Base-by-base conservation (phyloP, 2,113 vertebrate genomes). In the Tenebrosternarchus preto region DNA sequence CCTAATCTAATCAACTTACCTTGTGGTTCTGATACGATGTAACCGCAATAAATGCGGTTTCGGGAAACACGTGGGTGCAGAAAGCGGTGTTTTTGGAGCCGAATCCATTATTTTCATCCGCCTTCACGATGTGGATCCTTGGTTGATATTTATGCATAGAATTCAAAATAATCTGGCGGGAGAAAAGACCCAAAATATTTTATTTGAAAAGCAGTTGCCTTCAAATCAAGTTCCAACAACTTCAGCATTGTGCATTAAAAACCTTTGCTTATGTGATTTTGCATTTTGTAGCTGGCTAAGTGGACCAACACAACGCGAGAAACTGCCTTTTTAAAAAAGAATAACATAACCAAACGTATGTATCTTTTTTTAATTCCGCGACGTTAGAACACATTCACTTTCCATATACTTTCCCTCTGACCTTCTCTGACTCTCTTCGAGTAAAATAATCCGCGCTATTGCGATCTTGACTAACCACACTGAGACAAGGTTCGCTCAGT, bases 111-210 rank as follows among this genome's bases (percentile, higher is more conserved):
- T 98, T 98, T 89, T 99, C 98, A 46, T 99, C 98, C 0, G 98
- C 98, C 85, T 98, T 98, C 72, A 99, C 98, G 15, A 99, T 99
- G 89, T 99, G 98, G 75, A 99, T 96, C 89, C 98, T 91, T 63
- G 98, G 98, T 78, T 99, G 98, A 78, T 99, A 99, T 63, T 99
- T 99, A 91, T 99, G 98, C 98, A 99, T 99, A 68, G 98, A 99
- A 88, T 99, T 99, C 17, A 99, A 89, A 84, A 99, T 99, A 87
- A 99, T 99, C 98, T 99, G 22, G 82, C 84, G 60, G 76, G 15
- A 12, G 5, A 56, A 25, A 59, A 64, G 9, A n/a, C 19, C 9
- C 15, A 68, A 59, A 61, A 39, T 2, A 25, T 15, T 17, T 39
- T 24, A 39, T 43, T 19, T 24, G 11, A 22, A 69, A 46, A 68